phyloP scores from a whole-genome alignment of 2,888 invertebrate genomes.

The Drosophila hamatofila region DNA sequence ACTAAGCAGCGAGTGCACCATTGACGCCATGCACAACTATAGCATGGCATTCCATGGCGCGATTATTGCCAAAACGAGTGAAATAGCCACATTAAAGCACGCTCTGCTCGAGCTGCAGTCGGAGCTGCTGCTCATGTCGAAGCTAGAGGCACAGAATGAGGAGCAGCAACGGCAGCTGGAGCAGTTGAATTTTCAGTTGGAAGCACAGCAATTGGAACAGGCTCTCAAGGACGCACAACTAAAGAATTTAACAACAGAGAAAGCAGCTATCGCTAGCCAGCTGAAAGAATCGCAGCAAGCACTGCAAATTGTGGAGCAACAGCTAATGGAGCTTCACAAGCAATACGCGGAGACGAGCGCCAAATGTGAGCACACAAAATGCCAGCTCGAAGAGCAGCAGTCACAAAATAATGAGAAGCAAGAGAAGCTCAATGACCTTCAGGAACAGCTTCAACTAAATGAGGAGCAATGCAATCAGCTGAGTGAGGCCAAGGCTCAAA shows the following conservation, averaged over 20 bases:
- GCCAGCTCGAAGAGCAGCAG: constrained; percentile 66
- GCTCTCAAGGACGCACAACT: constrained; percentile 66
- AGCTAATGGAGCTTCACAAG: constrained; percentile 62
- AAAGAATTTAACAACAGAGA: constrained; percentile 56
- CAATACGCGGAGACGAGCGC: constrained; percentile 70
- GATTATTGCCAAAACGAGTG: constrained; percentile 73
- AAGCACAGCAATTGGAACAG: constrained; percentile 69
- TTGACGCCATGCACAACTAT: constrained; percentile 77
- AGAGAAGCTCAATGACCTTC: constrained; percentile 62
- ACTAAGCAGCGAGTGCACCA: constrained; percentile 62
- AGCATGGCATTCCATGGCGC: constrained; percentile 76
- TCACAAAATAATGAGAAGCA: constrained; percentile 58
- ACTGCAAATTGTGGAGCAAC: constrained; percentile 51
- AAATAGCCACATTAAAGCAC: constrained; percentile 73
- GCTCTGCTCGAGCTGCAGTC: constrained; percentile 66
- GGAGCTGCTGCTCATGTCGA: constrained; percentile 67
- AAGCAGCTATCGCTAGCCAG: constrained; percentile 27
- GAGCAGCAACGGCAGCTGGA: constrained; percentile 73
- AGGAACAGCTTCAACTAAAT: constrained; percentile 59
- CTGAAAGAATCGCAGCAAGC: constrained; percentile 42
- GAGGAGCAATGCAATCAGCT: constrained; percentile 58
- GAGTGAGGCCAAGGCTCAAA: constrained; percentile 41
- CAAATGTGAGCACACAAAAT: constrained; percentile 70
- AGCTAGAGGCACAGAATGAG: constrained; percentile 69
- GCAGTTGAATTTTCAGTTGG: constrained; percentile 63